Base-by-base conservation (phyloP, 2,113 vertebrate genomes). In the Etheostoma spectabile region DNA sequence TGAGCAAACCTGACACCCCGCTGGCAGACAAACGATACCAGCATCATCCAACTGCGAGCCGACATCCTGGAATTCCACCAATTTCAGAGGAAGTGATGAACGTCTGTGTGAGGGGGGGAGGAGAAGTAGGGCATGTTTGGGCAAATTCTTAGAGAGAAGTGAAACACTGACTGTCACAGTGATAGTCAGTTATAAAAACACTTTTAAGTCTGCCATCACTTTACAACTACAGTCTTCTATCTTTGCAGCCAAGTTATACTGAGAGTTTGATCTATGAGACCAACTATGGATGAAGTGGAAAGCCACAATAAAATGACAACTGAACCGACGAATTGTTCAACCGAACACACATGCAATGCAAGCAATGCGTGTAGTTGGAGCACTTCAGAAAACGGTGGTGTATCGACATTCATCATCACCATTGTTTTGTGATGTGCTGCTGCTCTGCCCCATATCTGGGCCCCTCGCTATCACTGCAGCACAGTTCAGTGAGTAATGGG, bases 61-160 rank as follows among this genome's bases (percentile, higher is more conserved):
- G 7, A 68, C 60, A 67, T 80, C 49, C 89, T 91, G 93, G 90
- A 93, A 94, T 93, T 92, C 82, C 80, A 90, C 82, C 74, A 85
- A 89, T 88, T 78, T 83, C 72, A 80, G 49, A 93, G 92, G 86
- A 93, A 92, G 75, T 84, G 84, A 83, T 86, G 84, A 86, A 67
- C 65, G 61, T 78, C 66, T 89, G 80, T 18, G 53, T 46, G 62
- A 15, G 51, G 7, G 0, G 18, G 16, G 30, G 1, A 0, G 4
- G 49, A 56, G 59, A 35, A 38, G 60, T n/a, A 27, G 48, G 61
- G 81, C 93, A 89, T 88, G 93, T 85, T 84, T n/a, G 76, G 89
- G 73, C 93, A 92, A 74, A 85, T 64, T 46, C 82, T 73, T 21
- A 0, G 12, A 67, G 76, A 65, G 45, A 68, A 83, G 27, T 73